Conservation (phyloP, 2,797 vertebrate species). For the Champsocephalus gunnari region DNA sequence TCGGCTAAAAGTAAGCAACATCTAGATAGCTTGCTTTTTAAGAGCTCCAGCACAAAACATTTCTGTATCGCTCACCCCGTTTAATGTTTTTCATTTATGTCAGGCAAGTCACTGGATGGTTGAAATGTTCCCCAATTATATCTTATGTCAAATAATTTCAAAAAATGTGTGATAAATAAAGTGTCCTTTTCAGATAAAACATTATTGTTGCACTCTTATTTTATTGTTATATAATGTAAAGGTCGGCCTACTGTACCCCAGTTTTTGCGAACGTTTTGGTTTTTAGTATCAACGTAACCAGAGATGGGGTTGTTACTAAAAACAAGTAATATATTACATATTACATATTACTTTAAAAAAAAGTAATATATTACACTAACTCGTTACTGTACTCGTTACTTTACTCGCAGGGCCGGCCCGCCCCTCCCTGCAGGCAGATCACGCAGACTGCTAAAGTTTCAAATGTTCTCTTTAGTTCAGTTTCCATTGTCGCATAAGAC, state of each 20-base stretch:
- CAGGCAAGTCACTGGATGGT: not conserved
- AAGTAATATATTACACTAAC: too few relatives aligned
- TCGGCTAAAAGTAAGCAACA: not conserved
- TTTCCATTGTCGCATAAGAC: too few relatives aligned
- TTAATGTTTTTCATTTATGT: conserved; percentile 22
- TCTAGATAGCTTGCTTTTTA: not conserved
- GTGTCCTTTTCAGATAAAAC: not conserved
- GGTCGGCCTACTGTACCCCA: not conserved
- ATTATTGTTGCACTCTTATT: not conserved
- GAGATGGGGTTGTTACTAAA: too few relatives aligned
- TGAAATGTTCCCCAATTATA: conserved; percentile 7
- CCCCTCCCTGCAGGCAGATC: too few relatives aligned
- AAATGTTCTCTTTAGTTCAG: too few relatives aligned
- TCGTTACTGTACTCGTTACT: too few relatives aligned
- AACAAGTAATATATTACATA: too few relatives aligned
- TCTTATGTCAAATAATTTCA: not conserved
- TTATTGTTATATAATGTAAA: not conserved
- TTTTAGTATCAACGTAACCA: not conserved
- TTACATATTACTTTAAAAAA: too few relatives aligned
- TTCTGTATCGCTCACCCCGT: not conserved
- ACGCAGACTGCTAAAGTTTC: too few relatives aligned
- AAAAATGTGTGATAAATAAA: not conserved
- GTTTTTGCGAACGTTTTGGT: not conserved
- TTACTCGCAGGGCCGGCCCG: too few relatives aligned
- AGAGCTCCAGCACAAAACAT: conserved; percentile 1